Evolutionary conservation across 2,888 invertebrate species (phyloP).

Genomic region (Argyresthia goedartella): DNA sequence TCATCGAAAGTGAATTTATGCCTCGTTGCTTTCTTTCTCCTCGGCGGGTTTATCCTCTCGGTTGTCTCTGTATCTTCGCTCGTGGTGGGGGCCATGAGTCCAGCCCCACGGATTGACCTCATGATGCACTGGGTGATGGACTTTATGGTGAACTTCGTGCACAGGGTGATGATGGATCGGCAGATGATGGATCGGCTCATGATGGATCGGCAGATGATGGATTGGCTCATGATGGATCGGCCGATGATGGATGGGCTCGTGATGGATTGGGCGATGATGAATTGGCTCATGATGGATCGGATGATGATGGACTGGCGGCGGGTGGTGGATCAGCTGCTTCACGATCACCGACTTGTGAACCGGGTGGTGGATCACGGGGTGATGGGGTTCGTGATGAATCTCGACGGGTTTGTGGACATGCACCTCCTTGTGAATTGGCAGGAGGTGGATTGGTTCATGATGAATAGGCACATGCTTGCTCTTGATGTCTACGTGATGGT

Average conservation of each 20-base stretch:
- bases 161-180: background rate
- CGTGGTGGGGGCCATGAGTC: background rate
- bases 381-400: background rate
- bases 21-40: background rate
- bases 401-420: background rate
- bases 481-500: background rate
- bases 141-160: background rate
- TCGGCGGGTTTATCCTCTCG: background rate
- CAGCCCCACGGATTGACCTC: background rate
- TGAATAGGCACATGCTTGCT: background rate
- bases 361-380: background rate
- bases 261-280: background rate
- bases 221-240: background rate
- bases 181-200: background rate
- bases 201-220: background rate
- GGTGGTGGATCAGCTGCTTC: constrained; percentile 8
- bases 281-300: background rate
- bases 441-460: background rate
- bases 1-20: background rate
- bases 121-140: background rate
- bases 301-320: background rate
- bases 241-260: background rate
- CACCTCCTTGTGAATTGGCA: background rate
- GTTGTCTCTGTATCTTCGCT: background rate
- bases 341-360: background rate